These are phyloP conservation scores for Tichodroma muraria DNA, from an alignment of 2,113 vertebrate genomes.

Conservation along the genomic window DNA sequence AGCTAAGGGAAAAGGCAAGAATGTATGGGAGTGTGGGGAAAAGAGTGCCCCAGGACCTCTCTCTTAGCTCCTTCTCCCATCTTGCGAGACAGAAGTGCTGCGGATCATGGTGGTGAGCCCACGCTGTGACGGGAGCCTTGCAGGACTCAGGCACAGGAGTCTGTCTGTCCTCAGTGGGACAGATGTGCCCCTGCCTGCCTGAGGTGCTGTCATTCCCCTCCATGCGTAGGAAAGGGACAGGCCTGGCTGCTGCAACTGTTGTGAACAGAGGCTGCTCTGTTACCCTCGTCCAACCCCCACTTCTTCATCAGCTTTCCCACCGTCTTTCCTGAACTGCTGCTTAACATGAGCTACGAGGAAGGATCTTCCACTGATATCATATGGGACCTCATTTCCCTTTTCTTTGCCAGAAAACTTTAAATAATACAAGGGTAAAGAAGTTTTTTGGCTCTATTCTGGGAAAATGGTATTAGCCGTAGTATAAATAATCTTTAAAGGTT, in stretches of 20 bases:
- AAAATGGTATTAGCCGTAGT: neutral
- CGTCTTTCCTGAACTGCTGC: neutral
- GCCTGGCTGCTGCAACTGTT: neutral
- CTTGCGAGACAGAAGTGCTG: neutral
- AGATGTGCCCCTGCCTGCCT: neutral
- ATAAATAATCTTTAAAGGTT: neutral
- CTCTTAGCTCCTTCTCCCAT: neutral
- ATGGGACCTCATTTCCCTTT: neutral
- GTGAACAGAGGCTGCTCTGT: neutral
- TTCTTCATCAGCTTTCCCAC: neutral
- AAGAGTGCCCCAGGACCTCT: neutral
- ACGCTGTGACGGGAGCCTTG: fast-evolving
- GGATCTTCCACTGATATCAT: neutral
- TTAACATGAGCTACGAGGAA: neutral
- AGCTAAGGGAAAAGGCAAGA: neutral
- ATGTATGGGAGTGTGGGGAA: neutral
- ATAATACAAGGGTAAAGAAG: neutral
- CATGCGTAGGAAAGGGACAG: neutral
- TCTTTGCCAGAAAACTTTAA: neutral
- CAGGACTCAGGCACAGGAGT: neutral
- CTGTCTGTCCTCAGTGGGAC: neutral
- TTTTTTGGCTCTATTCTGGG: neutral
- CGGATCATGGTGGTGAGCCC: neutral
- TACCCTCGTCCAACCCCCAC: neutral
- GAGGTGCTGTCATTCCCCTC: neutral